These are phyloP conservation scores for Anguilla anguilla DNA, from an alignment of 2,797 vertebrate species.

Conservation along the genomic window DNA sequence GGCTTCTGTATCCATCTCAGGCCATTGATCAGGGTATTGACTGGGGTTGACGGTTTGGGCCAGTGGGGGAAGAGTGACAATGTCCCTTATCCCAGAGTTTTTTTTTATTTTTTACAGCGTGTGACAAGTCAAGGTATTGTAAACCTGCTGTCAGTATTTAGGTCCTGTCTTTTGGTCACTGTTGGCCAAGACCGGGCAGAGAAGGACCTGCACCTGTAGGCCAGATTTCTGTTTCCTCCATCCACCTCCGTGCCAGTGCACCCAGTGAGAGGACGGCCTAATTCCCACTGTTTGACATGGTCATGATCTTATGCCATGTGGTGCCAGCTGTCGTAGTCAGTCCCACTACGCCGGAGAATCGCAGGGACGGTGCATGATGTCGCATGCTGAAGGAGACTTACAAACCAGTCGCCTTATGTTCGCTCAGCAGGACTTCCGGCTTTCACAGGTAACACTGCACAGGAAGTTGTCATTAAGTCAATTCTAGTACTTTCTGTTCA, in stretches of 20 bases:
- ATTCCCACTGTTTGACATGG: neutral
- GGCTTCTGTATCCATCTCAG: constrained; percentile 68
- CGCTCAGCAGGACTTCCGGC: neutral
- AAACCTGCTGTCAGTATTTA: constrained; percentile 60
- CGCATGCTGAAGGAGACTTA: neutral
- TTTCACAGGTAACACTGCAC: neutral
- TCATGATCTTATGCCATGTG: neutral
- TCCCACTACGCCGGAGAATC: constrained; percentile 12
- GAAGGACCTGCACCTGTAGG: constrained; percentile 45
- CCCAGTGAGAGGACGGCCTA: constrained; percentile 35
- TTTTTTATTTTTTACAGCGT: constrained; percentile 47
- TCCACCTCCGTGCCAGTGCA: constrained; percentile 11
- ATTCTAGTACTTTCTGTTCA: neutral
- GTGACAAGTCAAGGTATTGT: constrained; percentile 63
- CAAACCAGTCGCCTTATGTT: neutral
- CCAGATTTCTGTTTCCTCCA: constrained; percentile 7
- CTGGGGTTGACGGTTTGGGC: constrained; percentile 58
- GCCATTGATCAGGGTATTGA: constrained; percentile 69
- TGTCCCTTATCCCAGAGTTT: constrained; percentile 58
- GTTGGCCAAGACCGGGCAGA: constrained; percentile 62
- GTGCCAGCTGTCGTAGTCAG: neutral
- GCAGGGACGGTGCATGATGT: constrained; percentile 8
- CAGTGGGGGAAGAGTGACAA: constrained; percentile 40
- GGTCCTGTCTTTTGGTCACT: constrained; percentile 55
- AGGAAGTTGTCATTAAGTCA: neutral